Evolutionary conservation across 1,140 invertebrate genomes (phyloP), one percentile per base, ranked within the genome.

Genomic region (Lepidurus couesii): DNA sequence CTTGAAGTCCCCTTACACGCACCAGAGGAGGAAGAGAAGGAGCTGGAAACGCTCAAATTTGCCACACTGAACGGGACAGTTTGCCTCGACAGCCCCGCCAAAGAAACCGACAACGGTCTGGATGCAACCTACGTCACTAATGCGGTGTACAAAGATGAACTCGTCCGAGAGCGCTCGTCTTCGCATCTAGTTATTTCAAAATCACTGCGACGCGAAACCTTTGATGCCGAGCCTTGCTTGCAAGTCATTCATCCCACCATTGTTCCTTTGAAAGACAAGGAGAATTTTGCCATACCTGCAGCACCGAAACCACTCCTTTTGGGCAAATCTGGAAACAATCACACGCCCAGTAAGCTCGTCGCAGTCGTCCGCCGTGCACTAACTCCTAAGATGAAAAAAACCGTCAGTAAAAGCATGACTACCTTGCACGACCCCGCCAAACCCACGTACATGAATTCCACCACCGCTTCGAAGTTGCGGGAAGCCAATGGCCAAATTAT

Each of bases 381-480:
- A 21, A 65, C 53, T 7, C 53, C 53, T 7, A 65, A 65, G 21
- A 11, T 65, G 53, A 65, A 65, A 16, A 65, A 65, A 21, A 65
- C 53, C 6, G n/a, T 65, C 13, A 65, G 53, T 21, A 65, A 65
- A 65, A 65, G 53, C 21, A 65, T 65, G 53, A 65, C 53, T 7
- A 65, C 53, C 8, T 65, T 65, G 53, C 53, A 65, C n/a, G 53
- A 65, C 21, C 53, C 16, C n/a, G 53, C 44, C 42, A 77, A 77
- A 24, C 76, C 76, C 21, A 42, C 44, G 4, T 77, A 77, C 44
- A 77, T 77, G 76, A 34, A 24, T 10, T 24, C 44, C 7, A 77
- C 76, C 11, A 77, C 76, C 1, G 76, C 76, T 77, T 77, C 76
- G 1, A 77, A 77, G 53, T 45, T 77, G 21, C 76, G 76, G 6